Evolutionary conservation across 2,113 vertebrate genomes (phyloP), one percentile per base, ranked within the genome.

Genomic region (Misgurnus mizolepis): DNA sequence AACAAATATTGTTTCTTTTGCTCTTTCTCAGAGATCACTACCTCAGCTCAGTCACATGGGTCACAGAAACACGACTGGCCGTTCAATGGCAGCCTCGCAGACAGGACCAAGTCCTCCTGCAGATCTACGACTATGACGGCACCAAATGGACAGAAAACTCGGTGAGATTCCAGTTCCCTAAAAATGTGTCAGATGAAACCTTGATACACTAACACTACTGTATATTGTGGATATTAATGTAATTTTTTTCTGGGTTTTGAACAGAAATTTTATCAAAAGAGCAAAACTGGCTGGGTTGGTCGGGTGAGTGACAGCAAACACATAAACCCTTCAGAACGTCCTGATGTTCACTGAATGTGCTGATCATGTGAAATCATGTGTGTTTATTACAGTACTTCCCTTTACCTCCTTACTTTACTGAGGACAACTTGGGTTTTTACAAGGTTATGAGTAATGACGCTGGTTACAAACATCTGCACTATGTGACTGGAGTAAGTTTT

Each of bases 391-490:
- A 99, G 98, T 99, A 96, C 83, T 90, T 92, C 83, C 94, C 97
- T 73, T 93, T 95, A 75, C 81, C 93, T 82, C 93, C 96, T 49
- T 94, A 93, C 91, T 98, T 98, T 89, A 93, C 95, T 80, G 91
- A 93, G 50, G 96, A 98, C 85, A 89, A 92, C 69, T 88, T 86
- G 83, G 97, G 94, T 73, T 99, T 98, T 91, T 99, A 98, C 92
- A 97, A 97, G 92, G 94, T 99, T 87, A 95, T 96, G 93, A 98
- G 96, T 64, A 94, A 97, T 89, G 89, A 89, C 80, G 85, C 89
- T 78, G 96, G 96, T 83, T 99, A 96, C 89, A 99, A 98, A 91
- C 98, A 99, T 85, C 95, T 99, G 86, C 96, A 98, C 91, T 94
- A 94, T 84, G 86, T 94, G 6, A 91, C 87, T 79, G 87, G 89